A percentile compares a stretch with the other conserved stretches of the same genome.
These are phyloP conservation scores for Streblospio benedicti DNA, from an alignment of 1,140 invertebrate species.

Conservation along the genomic window DNA sequence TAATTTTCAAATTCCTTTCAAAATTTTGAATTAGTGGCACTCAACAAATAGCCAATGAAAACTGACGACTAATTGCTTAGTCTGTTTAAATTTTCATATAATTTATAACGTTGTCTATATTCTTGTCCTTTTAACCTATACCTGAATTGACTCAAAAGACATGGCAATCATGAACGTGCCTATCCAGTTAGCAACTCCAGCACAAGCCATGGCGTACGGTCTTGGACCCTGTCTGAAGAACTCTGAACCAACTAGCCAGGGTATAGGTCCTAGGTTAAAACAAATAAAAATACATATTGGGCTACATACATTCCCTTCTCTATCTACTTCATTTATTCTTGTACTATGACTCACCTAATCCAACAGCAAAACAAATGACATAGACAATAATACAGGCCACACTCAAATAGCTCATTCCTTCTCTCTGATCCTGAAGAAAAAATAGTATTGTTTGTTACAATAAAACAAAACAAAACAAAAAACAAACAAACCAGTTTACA, in stretches of 20 bases:
- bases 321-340: not conserved
- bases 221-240: not conserved
- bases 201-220: not conserved
- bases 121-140: too few relatives aligned
- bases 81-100: too few relatives aligned
- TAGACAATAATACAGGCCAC: slow-evolving; percentile 70
- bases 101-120: too few relatives aligned
- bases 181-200: not conserved
- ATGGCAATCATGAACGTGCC: not conserved
- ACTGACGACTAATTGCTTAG: too few relatives aligned
- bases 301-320: not conserved
- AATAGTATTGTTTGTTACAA: too few relatives aligned
- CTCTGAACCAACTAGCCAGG: not conserved
- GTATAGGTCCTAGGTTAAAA: slow-evolving; percentile 26
- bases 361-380: slow-evolving; percentile 82
- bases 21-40: too few relatives aligned
- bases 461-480: too few relatives aligned
- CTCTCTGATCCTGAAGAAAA: slow-evolving; percentile 15
- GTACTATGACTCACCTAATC: slow-evolving; percentile 45
- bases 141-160: not conserved
- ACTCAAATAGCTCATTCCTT: slow-evolving; percentile 85
- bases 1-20: too few relatives aligned
- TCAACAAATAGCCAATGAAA: too few relatives aligned
- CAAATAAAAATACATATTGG: not conserved
- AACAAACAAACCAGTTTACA: too few relatives aligned